phyloP scores from a whole-genome alignment of 1,140 invertebrate species.

The Dendroctonus ponderosae region DNA sequence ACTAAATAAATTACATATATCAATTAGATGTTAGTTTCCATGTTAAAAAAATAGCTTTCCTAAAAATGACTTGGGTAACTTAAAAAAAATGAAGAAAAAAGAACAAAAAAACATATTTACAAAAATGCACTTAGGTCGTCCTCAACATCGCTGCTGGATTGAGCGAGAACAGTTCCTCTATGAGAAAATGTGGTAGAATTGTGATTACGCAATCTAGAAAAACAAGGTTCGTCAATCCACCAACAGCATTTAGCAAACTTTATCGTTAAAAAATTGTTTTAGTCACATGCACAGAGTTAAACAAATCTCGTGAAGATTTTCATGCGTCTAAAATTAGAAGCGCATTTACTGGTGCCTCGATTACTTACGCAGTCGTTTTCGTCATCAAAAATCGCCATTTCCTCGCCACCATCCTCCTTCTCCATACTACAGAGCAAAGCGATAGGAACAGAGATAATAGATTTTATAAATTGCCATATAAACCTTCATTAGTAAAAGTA shows the following conservation, averaged over 20 bases:
- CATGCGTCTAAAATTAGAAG: conserved; percentile 18
- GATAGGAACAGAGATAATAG: neutral
- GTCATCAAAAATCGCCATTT: conserved; percentile 50
- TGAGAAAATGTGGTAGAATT: conserved; percentile 45
- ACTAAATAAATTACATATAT: too few species aligned
- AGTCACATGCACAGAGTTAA: neutral
- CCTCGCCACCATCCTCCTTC: conserved; percentile 50
- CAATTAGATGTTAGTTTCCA: too few species aligned
- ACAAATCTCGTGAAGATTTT: neutral
- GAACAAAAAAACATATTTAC: conserved; percentile 8
- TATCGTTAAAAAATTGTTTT: conserved; percentile 1
- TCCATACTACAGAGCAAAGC: conserved; percentile 43
- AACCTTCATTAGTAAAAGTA: too few species aligned
- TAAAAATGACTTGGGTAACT: too few species aligned
- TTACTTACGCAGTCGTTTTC: conserved; percentile 49
- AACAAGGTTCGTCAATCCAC: neutral
- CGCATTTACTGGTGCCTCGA: neutral
- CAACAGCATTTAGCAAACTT: neutral
- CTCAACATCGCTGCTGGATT: conserved; percentile 46
- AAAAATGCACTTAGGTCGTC: conserved; percentile 42
- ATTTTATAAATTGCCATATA: too few species aligned
- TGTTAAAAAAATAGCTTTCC: too few species aligned
- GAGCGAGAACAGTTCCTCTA: conserved; percentile 39
- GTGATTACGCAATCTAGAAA: conserved; percentile 48
- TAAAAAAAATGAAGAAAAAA: too few species aligned